These are phyloP conservation scores for Aethes cnicana DNA, from an alignment of 2,888 invertebrate species.

Conservation along the genomic window DNA sequence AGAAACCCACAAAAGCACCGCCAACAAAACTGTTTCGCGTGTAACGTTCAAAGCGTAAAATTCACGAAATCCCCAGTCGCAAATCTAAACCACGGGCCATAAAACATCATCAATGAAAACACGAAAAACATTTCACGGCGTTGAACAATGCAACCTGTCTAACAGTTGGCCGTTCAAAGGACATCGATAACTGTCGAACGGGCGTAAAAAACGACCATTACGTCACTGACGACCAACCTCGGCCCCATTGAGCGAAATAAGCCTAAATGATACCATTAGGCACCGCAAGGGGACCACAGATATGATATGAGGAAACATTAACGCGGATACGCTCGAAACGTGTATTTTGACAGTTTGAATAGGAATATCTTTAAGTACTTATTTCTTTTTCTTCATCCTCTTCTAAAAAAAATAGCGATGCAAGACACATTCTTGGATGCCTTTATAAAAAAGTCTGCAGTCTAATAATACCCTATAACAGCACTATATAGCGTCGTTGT, in stretches of 20 bases:
- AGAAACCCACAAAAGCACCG: too few relatives aligned
- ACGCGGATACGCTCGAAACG: constrained; percentile 38
- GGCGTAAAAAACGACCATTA: constrained; percentile 54
- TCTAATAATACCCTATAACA: too few relatives aligned
- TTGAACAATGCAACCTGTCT: constrained; percentile 43
- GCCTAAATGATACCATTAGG: constrained; percentile 75
- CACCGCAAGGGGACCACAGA: constrained; percentile 62
- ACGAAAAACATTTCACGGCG: constrained; percentile 66
- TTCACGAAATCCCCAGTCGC: constrained; percentile 31
- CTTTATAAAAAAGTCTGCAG: too few relatives aligned
- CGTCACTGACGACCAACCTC: constrained; percentile 41
- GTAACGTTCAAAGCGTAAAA: constrained; percentile 2
- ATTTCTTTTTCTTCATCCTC: too few relatives aligned
- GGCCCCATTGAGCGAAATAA: constrained; percentile 61
- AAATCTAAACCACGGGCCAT: constrained; percentile 58
- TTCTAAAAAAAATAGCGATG: too few relatives aligned
- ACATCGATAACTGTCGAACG: constrained; percentile 68
- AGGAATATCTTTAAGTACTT: too few relatives aligned
- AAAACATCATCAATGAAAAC: constrained; percentile 58
- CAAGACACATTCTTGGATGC: too few relatives aligned
- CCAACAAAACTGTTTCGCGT: too few relatives aligned
- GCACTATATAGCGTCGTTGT: too few relatives aligned
- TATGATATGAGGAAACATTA: constrained; percentile 47
- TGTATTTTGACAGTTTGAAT: too few relatives aligned
- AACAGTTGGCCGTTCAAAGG: constrained; percentile 45